Percentiles rank a stretch among this genome's conserved stretches.
These are phyloP conservation scores for Noctua janthe DNA, from an alignment of 2,888 invertebrate genomes.

Conservation along the genomic window DNA sequence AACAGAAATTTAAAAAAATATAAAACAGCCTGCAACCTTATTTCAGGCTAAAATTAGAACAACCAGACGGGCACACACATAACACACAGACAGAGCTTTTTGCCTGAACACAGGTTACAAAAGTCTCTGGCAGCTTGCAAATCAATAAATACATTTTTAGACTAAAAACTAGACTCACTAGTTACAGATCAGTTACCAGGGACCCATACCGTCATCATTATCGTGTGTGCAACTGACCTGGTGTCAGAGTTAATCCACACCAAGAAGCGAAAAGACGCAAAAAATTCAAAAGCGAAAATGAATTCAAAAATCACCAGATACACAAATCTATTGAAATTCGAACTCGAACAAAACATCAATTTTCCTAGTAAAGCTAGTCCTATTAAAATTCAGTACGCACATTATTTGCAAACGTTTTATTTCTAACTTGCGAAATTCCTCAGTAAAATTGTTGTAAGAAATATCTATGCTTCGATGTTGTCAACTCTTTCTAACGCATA, in stretches of 20 bases:
- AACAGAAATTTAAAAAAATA: not conserved
- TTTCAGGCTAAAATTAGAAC: not conserved
- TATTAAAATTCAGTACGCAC: slow-evolving; percentile 49
- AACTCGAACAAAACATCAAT: slow-evolving; percentile 11
- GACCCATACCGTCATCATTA: not conserved
- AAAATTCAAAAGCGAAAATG: no score
- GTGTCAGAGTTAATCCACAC: no score
- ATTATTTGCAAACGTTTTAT: slow-evolving; percentile 54
- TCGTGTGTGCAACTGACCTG: no score
- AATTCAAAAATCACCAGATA: slow-evolving; percentile 18
- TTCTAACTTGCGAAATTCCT: slow-evolving; percentile 51
- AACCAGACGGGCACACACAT: no score
- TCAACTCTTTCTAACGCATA: slow-evolving; percentile 21
- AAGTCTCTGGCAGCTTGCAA: not conserved
- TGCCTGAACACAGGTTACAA: not conserved
- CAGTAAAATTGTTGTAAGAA: slow-evolving; percentile 37
- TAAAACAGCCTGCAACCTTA: not conserved
- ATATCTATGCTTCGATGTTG: slow-evolving; percentile 28
- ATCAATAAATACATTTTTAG: not conserved
- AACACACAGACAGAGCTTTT: not conserved
- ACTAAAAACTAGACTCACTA: not conserved
- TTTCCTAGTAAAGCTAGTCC: slow-evolving; percentile 28
- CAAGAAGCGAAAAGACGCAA: not conserved
- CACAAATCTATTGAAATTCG: slow-evolving; percentile 37
- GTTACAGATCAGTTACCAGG: slow-evolving; percentile 8